These are phyloP conservation scores for Hylaeus anthracinus DNA, from an alignment of 1,140 invertebrate genomes.

Conservation along the genomic window DNA sequence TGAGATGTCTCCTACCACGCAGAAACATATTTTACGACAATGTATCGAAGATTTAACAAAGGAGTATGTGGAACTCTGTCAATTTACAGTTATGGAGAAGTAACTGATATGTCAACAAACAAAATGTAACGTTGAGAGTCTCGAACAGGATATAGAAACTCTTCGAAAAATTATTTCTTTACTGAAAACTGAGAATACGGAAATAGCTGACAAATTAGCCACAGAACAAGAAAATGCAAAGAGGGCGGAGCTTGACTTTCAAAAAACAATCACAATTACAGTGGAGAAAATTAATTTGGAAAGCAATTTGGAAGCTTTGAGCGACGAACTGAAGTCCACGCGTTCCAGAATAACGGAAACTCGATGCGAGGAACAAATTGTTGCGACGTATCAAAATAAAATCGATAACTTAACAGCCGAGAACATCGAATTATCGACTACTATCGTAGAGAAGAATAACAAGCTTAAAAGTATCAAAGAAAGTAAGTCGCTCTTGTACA, in stretches of 20 bases:
- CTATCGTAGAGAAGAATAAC: slow-evolving; percentile 57
- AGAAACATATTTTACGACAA: slow-evolving; percentile 31
- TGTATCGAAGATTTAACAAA: slow-evolving; percentile 15
- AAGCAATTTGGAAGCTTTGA: slow-evolving; percentile 44
- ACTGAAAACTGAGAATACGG: slow-evolving; percentile 73
- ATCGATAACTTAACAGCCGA: slow-evolving; percentile 67
- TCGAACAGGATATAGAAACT: slow-evolving; percentile 69
- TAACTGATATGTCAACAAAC: slow-evolving; percentile 36
- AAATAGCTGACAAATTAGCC: slow-evolving; percentile 65
- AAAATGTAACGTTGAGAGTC: slow-evolving; percentile 50
- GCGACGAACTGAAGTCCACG: slow-evolving; percentile 50
- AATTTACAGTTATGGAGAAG: slow-evolving; percentile 53
- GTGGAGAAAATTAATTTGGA: slow-evolving; percentile 62
- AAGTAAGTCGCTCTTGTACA: slow-evolving; percentile 55
- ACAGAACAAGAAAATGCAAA: slow-evolving; percentile 55
- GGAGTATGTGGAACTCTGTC: slow-evolving; percentile 47
- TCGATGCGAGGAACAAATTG: slow-evolving; percentile 43
- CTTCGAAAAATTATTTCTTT: slow-evolving; percentile 68
- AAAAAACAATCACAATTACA: slow-evolving; percentile 54
- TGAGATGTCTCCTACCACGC: slow-evolving; percentile 36
- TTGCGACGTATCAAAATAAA: slow-evolving; percentile 43
- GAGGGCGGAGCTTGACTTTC: slow-evolving; percentile 46
- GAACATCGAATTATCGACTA: slow-evolving; percentile 67
- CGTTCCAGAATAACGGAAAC: slow-evolving; percentile 13
- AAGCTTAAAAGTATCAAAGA: slow-evolving; percentile 54